A percentile compares a stretch with the other conserved stretches of the same genome.
These are phyloP conservation scores for Nemotelus nigrinus DNA, from an alignment of 2,888 invertebrate species.

Conservation along the genomic window DNA sequence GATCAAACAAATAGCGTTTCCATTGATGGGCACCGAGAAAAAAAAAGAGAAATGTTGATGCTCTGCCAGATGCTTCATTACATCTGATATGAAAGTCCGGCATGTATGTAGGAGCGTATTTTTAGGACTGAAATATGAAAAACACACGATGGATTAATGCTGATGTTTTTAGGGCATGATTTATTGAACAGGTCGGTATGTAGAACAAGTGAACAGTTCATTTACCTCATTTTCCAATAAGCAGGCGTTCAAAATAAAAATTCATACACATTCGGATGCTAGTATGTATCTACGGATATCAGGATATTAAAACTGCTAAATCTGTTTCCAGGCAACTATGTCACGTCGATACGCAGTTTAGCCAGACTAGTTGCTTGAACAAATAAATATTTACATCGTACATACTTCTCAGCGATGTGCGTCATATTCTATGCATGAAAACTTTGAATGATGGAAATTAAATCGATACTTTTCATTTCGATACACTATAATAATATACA, in stretches of 20 bases:
- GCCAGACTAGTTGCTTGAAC: no score
- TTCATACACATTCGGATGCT: background rate
- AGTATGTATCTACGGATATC: no score
- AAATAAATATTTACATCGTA: no score
- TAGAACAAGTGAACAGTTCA: background rate
- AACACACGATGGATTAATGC: background rate
- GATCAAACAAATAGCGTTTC: background rate
- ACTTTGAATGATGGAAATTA: no score
- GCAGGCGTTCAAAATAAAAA: background rate
- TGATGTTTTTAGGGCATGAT: background rate
- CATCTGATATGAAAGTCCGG: background rate
- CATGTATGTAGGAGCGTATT: background rate
- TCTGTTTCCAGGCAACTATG: no score
- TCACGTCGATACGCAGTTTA: no score
- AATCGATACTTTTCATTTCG: no score
- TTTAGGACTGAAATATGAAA: background rate
- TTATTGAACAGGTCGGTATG: background rate
- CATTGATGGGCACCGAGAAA: background rate
- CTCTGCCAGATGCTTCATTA: slow-evolving; percentile 3
- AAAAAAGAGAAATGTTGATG: background rate
- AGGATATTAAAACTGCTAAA: no score
- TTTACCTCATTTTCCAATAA: background rate
- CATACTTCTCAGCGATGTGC: no score
- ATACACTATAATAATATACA: no score
- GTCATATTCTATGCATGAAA: no score